Percentiles rank a stretch among this genome's conserved stretches.
These are phyloP conservation scores for Corythornis madagascariensis DNA, from an alignment of 2,113 vertebrate genomes.

Conservation along the genomic window DNA sequence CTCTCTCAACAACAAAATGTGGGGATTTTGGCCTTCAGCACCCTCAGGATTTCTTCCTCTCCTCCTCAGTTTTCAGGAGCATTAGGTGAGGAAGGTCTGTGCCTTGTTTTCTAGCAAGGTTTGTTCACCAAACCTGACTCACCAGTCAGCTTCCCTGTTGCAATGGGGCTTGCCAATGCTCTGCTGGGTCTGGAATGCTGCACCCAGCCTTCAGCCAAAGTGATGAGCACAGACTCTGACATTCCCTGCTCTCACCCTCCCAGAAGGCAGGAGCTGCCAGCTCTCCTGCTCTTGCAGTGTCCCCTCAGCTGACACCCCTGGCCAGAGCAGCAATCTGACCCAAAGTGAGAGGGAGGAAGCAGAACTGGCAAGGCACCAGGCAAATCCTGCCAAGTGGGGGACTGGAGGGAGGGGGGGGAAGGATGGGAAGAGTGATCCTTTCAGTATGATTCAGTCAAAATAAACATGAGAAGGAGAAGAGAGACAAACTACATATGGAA, in stretches of 20 bases:
- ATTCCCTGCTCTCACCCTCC: neutral
- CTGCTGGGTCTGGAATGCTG: too few species aligned
- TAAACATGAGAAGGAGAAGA: neutral
- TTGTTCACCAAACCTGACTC: too few species aligned
- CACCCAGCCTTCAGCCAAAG: neutral
- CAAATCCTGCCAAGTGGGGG: neutral
- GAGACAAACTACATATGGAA: neutral
- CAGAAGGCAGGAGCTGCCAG: neutral
- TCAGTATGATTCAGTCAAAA: neutral
- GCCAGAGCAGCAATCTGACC: neutral
- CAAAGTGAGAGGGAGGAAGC: neutral
- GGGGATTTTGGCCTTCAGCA: neutral
- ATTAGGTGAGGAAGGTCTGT: neutral
- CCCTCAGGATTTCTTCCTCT: neutral
- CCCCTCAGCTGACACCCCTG: neutral
- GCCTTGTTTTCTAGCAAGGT: too few species aligned
- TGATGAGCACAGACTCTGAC: slow-evolving; percentile 2
- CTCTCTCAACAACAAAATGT: neutral
- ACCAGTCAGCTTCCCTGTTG: too few species aligned
- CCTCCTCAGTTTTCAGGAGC: neutral
- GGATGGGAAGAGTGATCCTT: neutral
- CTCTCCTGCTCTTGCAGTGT: neutral
- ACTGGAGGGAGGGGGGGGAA: neutral
- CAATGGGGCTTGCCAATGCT: too few species aligned
- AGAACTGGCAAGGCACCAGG: neutral